A percentile compares a stretch with the other conserved stretches of the same genome.
These are phyloP conservation scores for Rhynchotus rufescens DNA, from an alignment of 2,797 vertebrate genomes.

Conservation along the genomic window DNA sequence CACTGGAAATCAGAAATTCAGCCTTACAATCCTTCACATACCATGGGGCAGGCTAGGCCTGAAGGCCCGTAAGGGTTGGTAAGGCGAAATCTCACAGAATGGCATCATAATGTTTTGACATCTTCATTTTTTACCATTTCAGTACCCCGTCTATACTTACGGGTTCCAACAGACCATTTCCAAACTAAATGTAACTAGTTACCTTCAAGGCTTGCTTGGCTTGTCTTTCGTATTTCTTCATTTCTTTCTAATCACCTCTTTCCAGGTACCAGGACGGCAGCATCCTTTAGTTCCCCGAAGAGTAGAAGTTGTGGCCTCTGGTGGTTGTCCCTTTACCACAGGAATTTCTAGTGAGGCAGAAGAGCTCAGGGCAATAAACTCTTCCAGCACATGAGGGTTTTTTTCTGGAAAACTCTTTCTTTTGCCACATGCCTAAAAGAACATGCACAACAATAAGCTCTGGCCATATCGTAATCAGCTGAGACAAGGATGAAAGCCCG, in stretches of 20 bases:
- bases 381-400: rapidly evolving
- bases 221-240: background rate
- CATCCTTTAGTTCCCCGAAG: background rate
- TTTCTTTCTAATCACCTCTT: background rate
- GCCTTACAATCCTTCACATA: background rate
- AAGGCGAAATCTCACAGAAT: background rate
- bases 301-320: background rate
- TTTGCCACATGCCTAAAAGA: background rate
- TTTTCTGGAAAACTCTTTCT: background rate
- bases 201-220: background rate
- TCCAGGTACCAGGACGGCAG: rapidly evolving
- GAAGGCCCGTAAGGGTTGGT: no score
- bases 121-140: background rate
- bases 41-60: background rate
- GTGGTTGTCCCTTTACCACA: background rate
- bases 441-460: background rate
- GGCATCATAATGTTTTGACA: background rate
- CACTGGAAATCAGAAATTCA: background rate
- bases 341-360: background rate
- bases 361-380: background rate
- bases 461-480: no score
- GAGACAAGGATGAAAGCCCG: no score
- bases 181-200: background rate
- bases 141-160: background rate
- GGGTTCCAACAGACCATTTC: background rate